Evolutionary conservation across 2,113 vertebrate species (phyloP).

Genomic region (Ciconia stormi): DNA sequence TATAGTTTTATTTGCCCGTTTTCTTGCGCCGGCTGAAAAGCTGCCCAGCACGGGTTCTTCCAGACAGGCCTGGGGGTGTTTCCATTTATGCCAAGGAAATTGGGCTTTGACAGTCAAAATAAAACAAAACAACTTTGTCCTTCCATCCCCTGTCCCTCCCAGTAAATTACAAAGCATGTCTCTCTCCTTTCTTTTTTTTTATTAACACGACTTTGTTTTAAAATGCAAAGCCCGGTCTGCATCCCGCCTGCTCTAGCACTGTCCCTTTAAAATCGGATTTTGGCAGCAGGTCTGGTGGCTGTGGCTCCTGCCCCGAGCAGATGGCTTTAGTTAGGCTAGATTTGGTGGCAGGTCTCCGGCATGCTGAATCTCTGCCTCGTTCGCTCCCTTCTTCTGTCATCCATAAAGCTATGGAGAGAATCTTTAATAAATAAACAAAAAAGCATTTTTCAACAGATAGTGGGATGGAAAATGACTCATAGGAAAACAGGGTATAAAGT

Average conservation of each 20-base stretch:
- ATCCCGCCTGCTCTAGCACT: rapidly evolving
- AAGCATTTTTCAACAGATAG: conserved; percentile 7
- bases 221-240: neutral
- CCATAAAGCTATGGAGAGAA: conserved; percentile 18
- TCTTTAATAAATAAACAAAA: conserved; percentile 38
- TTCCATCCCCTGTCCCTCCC: neutral
- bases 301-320: neutral
- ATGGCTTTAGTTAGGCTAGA: neutral
- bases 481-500: conserved; percentile 22
- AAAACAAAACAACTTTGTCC: neutral
- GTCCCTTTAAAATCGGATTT: neutral
- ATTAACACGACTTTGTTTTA: neutral
- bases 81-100: neutral
- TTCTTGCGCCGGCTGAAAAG: neutral
- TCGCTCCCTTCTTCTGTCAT: neutral
- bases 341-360: neutral
- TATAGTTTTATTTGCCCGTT: neutral
- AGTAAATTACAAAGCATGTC: neutral
- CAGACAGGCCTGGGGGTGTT: neutral
- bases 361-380: neutral
- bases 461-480: conserved; percentile 70
- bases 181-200: neutral
- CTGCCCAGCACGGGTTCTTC: neutral
- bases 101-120: neutral
- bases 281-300: neutral